Evolutionary conservation across 2,888 invertebrate genomes (phyloP).

Genomic region (Pharmacophagus antenor): DNA sequence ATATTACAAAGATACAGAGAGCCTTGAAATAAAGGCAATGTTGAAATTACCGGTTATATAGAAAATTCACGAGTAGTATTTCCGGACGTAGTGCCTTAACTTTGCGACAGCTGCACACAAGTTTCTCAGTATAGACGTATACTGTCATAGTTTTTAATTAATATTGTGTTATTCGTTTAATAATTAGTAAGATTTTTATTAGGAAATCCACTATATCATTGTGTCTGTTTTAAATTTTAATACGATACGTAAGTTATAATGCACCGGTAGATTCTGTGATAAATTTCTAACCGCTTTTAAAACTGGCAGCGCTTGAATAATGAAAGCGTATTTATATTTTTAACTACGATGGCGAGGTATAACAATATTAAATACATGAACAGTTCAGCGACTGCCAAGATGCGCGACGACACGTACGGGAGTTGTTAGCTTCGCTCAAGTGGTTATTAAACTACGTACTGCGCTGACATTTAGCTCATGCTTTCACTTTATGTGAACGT

Average conservation of each 20-base stretch:
- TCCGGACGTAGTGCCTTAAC: background rate
- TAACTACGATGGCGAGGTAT: background rate
- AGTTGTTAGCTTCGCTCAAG: constrained; percentile 1
- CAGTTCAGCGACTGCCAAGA: background rate
- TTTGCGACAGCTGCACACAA: background rate
- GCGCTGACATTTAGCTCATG: background rate
- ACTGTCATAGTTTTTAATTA: background rate
- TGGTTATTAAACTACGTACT: background rate
- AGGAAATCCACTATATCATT: background rate
- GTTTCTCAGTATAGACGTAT: background rate
- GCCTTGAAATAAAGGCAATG: background rate
- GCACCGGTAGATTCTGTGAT: no score
- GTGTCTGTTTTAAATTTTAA: background rate
- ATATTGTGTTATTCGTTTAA: background rate
- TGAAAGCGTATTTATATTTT: background rate
- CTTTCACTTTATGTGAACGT: background rate
- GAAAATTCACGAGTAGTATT: background rate
- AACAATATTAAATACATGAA: background rate
- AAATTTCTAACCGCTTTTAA: background rate
- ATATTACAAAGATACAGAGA: no score
- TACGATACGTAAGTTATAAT: no score
- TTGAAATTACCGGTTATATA: background rate
- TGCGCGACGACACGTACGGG: constrained; percentile 1
- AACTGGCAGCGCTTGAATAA: background rate
- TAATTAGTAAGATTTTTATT: background rate